These are phyloP conservation scores for Zenarchopterus dispar DNA, from an alignment of 2,797 vertebrate species.

Conservation along the genomic window DNA sequence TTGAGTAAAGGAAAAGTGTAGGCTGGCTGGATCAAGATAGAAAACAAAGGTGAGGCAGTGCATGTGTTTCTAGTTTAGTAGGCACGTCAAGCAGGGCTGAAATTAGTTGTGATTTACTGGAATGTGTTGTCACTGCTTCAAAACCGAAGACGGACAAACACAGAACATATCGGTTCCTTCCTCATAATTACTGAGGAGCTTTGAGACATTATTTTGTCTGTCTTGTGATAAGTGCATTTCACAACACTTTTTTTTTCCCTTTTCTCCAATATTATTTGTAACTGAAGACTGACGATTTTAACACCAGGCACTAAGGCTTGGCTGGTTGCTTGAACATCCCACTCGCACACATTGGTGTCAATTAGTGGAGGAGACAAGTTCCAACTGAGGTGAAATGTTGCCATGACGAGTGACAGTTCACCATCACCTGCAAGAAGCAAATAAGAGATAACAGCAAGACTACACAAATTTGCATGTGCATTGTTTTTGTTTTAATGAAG, in stretches of 20 bases:
- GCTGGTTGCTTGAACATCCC: neutral
- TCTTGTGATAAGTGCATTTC: conserved; percentile 3
- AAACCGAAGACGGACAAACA: conserved; percentile 54
- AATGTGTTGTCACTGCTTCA: conserved; percentile 72
- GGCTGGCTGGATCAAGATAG: conserved; percentile 69
- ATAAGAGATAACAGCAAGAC: conserved; percentile 3
- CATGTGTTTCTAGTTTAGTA: conserved; percentile 77
- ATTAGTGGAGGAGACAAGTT: too few species aligned
- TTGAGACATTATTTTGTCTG: conserved; percentile 12
- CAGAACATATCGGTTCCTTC: conserved; percentile 43
- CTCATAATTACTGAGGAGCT: conserved; percentile 16
- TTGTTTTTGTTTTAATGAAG: conserved; percentile 6
- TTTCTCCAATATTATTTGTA: neutral
- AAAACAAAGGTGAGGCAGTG: conserved; percentile 66
- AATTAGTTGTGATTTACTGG: conserved; percentile 81
- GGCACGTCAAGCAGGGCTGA: conserved; percentile 73
- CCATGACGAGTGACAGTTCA: too few species aligned
- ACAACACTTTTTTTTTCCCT: neutral
- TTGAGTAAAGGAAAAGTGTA: conserved; percentile 62
- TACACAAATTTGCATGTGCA: neutral
- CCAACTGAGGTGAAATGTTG: too few species aligned
- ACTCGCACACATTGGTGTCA: neutral
- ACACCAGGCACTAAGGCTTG: neutral
- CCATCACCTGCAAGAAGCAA: neutral
- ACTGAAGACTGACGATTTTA: conserved; percentile 11